Conservation (phyloP, 1,140 invertebrate genomes). For the Drosophila burlai region DNA sequence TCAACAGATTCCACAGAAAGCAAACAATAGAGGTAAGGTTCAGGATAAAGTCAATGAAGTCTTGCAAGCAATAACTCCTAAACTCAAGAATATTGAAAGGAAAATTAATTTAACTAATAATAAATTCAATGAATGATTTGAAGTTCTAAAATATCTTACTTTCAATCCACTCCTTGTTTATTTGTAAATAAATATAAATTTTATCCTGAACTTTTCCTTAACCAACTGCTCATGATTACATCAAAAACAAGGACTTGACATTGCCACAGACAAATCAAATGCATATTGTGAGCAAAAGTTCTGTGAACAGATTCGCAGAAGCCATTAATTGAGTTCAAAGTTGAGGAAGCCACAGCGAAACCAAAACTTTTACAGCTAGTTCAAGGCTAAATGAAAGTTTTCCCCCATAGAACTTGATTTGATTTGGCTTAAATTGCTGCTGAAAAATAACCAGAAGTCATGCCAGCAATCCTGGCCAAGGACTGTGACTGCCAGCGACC, state of each 20-base stretch:
- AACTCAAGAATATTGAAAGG: neutral
- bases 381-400: conserved; percentile 18
- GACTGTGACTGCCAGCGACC: conserved; percentile 25
- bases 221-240: neutral
- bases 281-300: conserved; percentile 1
- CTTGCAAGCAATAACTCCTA: neutral
- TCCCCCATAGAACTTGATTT: conserved; percentile 9
- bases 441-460: conserved; percentile 10
- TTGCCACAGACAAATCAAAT: neutral
- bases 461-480: conserved; percentile 13
- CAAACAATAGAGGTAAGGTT: neutral
- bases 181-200: neutral
- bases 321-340: conserved; percentile 1
- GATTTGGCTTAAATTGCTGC: conserved; percentile 7
- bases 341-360: neutral
- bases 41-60: neutral
- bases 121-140: neutral
- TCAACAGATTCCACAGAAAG: neutral
- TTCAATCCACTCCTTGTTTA: neutral
- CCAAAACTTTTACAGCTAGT: conserved; percentile 5
- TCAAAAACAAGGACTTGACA: neutral
- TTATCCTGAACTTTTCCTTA: neutral
- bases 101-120: neutral
- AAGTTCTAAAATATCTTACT: neutral
- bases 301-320: neutral